These are phyloP conservation scores for Acleris cristana DNA, from an alignment of 2,888 invertebrate species.

Conservation along the genomic window DNA sequence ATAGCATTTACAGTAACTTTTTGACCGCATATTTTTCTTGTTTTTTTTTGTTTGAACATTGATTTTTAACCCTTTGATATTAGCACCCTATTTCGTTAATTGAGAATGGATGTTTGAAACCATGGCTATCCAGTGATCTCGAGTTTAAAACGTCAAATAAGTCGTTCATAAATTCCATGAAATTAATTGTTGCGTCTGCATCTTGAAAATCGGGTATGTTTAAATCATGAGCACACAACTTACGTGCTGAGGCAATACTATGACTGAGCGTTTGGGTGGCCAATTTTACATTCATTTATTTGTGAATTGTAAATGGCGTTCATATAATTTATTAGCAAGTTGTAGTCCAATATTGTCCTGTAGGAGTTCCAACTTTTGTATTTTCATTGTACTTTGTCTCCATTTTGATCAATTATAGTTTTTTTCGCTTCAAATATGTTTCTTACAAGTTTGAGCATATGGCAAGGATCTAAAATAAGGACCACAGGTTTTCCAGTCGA, in stretches of 20 bases:
- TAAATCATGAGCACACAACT: slow-evolving; percentile 24
- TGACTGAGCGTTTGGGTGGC: slow-evolving; percentile 7
- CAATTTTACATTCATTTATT: slow-evolving; percentile 1
- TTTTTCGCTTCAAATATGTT: background rate
- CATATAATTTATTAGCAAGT: no score
- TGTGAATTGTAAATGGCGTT: slow-evolving; percentile 1
- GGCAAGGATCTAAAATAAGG: slow-evolving; percentile 13
- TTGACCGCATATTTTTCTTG: no score
- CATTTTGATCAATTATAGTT: background rate
- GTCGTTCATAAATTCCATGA: slow-evolving; percentile 35
- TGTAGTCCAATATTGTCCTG: no score
- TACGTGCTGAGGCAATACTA: slow-evolving; percentile 7
- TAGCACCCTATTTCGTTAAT: background rate
- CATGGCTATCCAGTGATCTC: slow-evolving; percentile 17
- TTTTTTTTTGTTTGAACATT: no score
- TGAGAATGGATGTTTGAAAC: slow-evolving; percentile 11
- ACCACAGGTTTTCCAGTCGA: background rate
- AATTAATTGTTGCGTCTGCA: slow-evolving; percentile 30
- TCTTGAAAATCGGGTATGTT: slow-evolving; percentile 27
- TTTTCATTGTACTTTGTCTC: background rate
- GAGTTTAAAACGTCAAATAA: slow-evolving; percentile 41
- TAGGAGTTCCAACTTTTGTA: no score
- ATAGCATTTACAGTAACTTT: no score
- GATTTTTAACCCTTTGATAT: no score
- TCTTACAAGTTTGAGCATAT: slow-evolving; percentile 10